Evolutionary conservation across 2,888 invertebrate species (phyloP).

Genomic region (Pachycephus smyrnensis): DNA sequence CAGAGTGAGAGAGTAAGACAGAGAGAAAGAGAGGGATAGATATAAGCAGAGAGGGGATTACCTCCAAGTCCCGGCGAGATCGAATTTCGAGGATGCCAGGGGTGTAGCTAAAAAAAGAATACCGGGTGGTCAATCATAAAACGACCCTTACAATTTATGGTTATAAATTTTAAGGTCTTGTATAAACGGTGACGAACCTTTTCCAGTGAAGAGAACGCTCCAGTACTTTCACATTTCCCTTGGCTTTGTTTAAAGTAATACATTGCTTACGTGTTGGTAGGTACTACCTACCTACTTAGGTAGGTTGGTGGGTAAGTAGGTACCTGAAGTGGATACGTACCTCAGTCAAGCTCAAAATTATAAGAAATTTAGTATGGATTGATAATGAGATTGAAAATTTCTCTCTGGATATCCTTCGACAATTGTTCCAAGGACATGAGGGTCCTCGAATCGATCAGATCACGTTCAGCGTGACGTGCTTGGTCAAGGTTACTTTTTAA

Average conservation of each 20-base stretch:
- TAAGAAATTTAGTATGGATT: neutral
- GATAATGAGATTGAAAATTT: neutral
- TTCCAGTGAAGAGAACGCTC: neutral
- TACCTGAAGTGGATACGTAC: neutral
- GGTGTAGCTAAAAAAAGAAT: slow-evolving; percentile 3
- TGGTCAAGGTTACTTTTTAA: neutral
- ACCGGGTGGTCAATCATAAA: neutral
- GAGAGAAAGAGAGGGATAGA: too few relatives aligned
- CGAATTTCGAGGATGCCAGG: slow-evolving; percentile 13
- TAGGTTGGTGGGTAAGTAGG: neutral
- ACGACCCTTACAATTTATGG: neutral
- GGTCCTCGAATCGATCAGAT: neutral
- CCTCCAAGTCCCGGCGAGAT: slow-evolving; percentile 10
- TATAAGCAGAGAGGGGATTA: slow-evolving; percentile 8
- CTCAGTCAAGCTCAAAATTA: neutral
- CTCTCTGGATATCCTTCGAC: neutral
- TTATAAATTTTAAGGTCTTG: neutral
- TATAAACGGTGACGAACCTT: neutral
- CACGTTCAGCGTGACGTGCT: neutral
- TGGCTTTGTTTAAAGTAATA: neutral
- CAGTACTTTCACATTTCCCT: neutral
- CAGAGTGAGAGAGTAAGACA: neutral
- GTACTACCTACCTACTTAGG: neutral
- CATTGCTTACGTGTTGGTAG: neutral
- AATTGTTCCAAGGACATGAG: neutral